Conservation (phyloP, 2,888 invertebrate species). For the Drosophila atripex region DNA sequence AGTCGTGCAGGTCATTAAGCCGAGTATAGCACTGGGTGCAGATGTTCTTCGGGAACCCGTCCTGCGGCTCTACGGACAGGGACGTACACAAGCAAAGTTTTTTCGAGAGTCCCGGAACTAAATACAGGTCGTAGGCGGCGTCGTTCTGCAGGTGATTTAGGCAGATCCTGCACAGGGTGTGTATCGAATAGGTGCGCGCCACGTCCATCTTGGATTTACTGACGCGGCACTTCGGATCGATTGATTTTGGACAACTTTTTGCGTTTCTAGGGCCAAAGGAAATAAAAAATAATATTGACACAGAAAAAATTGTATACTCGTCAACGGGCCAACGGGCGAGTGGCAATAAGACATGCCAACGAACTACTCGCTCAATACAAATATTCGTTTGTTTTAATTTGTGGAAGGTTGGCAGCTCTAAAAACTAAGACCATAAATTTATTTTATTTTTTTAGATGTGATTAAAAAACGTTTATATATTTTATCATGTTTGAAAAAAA, state of each 20-base stretch:
- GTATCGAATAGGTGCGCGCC: slow-evolving; percentile 65
- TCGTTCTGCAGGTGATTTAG: slow-evolving; percentile 75
- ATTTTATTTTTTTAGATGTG: too few species aligned
- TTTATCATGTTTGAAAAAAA: too few species aligned
- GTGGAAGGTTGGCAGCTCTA: slow-evolving; percentile 1
- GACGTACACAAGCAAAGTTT: slow-evolving; percentile 81
- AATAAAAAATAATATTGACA: slow-evolving; percentile 75
- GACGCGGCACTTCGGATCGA: background rate
- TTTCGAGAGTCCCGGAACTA: slow-evolving; percentile 78
- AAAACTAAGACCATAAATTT: too few species aligned
- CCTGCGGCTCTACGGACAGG: slow-evolving; percentile 78
- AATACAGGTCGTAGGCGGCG: slow-evolving; percentile 75
- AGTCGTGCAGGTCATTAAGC: slow-evolving; percentile 80
- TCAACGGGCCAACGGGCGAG: slow-evolving; percentile 62
- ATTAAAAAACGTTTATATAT: too few species aligned
- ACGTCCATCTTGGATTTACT: slow-evolving; percentile 56
- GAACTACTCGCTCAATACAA: slow-evolving; percentile 20
- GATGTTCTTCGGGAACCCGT: slow-evolving; percentile 81
- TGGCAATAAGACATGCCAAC: slow-evolving; percentile 47
- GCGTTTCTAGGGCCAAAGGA: slow-evolving; percentile 41
- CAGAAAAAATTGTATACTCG: slow-evolving; percentile 76
- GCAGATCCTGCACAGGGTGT: slow-evolving; percentile 81
- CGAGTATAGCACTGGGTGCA: slow-evolving; percentile 78
- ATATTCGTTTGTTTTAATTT: slow-evolving; percentile 2
- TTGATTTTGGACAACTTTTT: slow-evolving; percentile 27